These are phyloP conservation scores for Xylota sylvarum DNA, from an alignment of 2,888 invertebrate species.

Conservation along the genomic window DNA sequence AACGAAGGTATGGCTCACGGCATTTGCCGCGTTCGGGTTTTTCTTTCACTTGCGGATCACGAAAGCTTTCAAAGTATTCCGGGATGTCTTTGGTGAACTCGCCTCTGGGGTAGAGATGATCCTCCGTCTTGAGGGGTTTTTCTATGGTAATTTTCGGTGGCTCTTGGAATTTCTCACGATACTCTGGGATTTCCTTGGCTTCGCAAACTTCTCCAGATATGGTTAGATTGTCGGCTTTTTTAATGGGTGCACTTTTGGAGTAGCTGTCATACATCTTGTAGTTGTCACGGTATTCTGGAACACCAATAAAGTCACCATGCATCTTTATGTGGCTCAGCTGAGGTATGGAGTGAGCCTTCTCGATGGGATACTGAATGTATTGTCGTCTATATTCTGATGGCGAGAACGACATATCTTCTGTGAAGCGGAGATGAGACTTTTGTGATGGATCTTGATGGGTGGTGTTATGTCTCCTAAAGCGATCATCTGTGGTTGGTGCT, in stretches of 20 bases:
- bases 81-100: constrained; percentile 83
- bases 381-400: constrained; percentile 84
- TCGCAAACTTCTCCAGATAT: constrained; percentile 81
- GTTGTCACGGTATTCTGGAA: constrained; percentile 84
- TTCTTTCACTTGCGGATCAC: constrained; percentile 83
- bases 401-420: constrained; percentile 77
- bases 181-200: constrained; percentile 81
- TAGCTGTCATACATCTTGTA: constrained; percentile 84
- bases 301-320: constrained; percentile 82
- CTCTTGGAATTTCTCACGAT: constrained; percentile 82
- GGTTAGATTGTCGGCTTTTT: constrained; percentile 83
- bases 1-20: constrained; percentile 82
- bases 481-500: constrained; percentile 76
- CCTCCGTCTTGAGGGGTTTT: constrained; percentile 81
- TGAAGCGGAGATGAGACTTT: constrained; percentile 78
- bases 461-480: constrained; percentile 79
- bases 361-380: constrained; percentile 82
- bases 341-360: constrained; percentile 84
- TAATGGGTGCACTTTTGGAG: constrained; percentile 84
- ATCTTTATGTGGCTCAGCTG: constrained; percentile 83
- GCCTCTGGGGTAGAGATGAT: constrained; percentile 82
- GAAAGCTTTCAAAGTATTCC: constrained; percentile 84
- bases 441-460: constrained; percentile 79
- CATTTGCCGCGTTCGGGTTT: constrained; percentile 84
- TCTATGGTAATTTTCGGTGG: constrained; percentile 80